Conservation (phyloP, 2,113 vertebrate species). For the Pituophis catenifer region DNA sequence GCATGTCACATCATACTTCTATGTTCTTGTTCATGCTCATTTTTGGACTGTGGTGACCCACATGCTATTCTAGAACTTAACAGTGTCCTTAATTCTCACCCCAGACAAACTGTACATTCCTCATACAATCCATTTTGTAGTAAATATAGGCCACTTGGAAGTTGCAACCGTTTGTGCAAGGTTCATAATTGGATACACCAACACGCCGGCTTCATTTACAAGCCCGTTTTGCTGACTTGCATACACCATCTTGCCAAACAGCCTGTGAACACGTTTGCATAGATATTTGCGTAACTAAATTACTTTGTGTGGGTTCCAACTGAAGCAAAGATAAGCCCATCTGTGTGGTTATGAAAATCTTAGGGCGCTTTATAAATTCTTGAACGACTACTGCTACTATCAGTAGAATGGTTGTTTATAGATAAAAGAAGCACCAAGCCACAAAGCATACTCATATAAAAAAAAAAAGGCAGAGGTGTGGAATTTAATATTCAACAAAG, state of each 20-base stretch:
- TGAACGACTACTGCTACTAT: background rate
- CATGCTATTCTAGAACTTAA: background rate
- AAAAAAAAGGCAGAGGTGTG: background rate
- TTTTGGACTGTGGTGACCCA: background rate
- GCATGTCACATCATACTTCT: background rate
- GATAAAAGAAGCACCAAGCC: background rate
- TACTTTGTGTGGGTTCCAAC: conserved; percentile 10
- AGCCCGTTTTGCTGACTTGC: conserved; percentile 42
- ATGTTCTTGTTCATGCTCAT: background rate
- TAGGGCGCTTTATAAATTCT: background rate
- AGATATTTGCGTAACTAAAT: background rate
- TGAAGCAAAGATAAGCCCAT: conserved; percentile 5
- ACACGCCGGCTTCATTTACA: conserved; percentile 51
- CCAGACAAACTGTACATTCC: background rate
- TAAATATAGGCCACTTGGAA: conserved; percentile 21
- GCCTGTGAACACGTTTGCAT: conserved; percentile 35
- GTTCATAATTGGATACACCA: conserved; percentile 48
- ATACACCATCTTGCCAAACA: conserved; percentile 32
- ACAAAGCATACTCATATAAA: background rate
- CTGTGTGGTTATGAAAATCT: background rate
- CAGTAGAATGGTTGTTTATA: background rate
- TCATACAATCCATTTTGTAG: background rate
- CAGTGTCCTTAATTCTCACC: background rate
- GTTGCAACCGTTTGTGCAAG: conserved; percentile 52
- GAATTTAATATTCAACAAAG: background rate